Conservation (phyloP, 2,888 invertebrate species). For the Ennomos fuscantarius region DNA sequence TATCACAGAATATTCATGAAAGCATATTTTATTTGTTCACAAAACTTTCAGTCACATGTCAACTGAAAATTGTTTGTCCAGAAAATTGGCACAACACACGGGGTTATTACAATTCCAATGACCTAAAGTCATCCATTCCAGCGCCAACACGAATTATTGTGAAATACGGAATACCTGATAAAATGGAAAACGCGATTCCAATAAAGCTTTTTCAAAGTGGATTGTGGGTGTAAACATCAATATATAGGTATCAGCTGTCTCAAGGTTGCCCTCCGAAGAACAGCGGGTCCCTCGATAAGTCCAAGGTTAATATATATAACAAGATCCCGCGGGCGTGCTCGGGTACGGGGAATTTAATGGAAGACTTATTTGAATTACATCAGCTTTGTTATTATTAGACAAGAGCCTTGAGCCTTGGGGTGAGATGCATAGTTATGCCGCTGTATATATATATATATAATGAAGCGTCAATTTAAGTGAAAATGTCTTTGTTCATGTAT, state of each 20-base stretch:
- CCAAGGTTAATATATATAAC: conserved; percentile 57
- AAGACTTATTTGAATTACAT: conserved; percentile 26
- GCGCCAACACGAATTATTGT: background rate
- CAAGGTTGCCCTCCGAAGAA: conserved; percentile 51
- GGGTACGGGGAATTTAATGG: conserved; percentile 23
- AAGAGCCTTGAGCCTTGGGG: conserved; percentile 6
- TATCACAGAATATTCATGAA: background rate
- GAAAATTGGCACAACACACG: conserved; percentile 13
- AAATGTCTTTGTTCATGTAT: conserved; percentile 1
- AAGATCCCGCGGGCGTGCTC: conserved; percentile 47
- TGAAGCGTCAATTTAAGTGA: conserved; percentile 8
- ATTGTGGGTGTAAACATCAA: conserved; percentile 7
- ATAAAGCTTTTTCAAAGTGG: conserved; percentile 9
- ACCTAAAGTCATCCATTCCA: conserved; percentile 5
- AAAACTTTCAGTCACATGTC: background rate
- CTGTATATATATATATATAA: too few relatives aligned
- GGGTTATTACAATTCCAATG: conserved; percentile 9
- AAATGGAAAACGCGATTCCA: background rate
- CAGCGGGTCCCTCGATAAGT: conserved; percentile 58
- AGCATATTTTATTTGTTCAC: too few relatives aligned
- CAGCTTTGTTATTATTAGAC: conserved; percentile 16
- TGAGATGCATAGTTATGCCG: conserved; percentile 2
- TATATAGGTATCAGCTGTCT: conserved; percentile 30
- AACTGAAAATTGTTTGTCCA: conserved; percentile 4
- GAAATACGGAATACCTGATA: background rate